These are phyloP conservation scores for Pemphredon lugubris DNA, from an alignment of 2,888 invertebrate species.

Conservation along the genomic window DNA sequence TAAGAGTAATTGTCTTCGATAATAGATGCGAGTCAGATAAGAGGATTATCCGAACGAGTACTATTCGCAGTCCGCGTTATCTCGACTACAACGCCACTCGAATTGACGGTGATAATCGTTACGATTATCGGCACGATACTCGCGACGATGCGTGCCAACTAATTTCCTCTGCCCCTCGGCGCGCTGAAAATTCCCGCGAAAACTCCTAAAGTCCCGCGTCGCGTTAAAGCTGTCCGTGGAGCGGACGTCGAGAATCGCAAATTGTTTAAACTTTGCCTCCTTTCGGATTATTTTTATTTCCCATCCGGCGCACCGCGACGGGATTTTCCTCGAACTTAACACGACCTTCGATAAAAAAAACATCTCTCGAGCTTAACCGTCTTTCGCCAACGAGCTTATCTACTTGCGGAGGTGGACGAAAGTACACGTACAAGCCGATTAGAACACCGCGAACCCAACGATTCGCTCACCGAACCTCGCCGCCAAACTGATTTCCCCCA, in stretches of 20 bases:
- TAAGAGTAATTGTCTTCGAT: too few species aligned
- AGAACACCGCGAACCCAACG: conserved; percentile 57
- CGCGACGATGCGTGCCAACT: too few species aligned
- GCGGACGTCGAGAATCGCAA: too few species aligned
- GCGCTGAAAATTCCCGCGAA: too few species aligned
- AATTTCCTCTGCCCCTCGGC: too few species aligned
- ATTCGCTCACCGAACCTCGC: conserved; percentile 1
- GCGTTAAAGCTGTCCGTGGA: too few species aligned
- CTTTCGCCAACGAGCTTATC: conserved; percentile 59
- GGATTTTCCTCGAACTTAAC: conserved; percentile 46
- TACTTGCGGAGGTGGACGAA: conserved; percentile 55
- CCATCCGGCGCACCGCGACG: not conserved
- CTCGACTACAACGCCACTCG: not conserved
- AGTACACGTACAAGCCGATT: conserved; percentile 69
- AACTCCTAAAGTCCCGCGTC: too few species aligned
- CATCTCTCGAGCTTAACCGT: conserved; percentile 45
- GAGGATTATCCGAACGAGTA: conserved; percentile 6
- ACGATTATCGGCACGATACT: too few species aligned
- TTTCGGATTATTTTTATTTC: too few species aligned
- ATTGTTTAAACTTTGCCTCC: too few species aligned
- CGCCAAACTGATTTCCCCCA: conserved; percentile 47
- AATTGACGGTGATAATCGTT: not conserved
- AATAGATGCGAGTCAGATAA: not conserved
- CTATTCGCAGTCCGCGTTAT: too few species aligned
- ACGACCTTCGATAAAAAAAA: conserved; percentile 53